Base-by-base conservation (phyloP, 2,113 vertebrate species). In the Triplophysa siluroides region DNA sequence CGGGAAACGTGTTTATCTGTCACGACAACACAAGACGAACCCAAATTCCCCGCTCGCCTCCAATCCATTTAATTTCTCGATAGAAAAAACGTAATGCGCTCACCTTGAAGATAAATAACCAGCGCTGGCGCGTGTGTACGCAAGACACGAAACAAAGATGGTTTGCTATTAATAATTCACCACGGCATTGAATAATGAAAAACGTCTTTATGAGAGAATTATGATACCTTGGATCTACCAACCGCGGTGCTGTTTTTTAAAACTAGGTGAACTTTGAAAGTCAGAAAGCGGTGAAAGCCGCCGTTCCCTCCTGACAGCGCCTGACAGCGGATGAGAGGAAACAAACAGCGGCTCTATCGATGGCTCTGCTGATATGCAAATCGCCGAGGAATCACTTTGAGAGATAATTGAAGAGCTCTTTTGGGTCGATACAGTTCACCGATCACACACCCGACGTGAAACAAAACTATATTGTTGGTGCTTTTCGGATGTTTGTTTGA, bases 91-190 rank as follows among this genome's bases (percentile, higher is more conserved):
- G 47, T 47, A 76, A 69, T 69, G 58, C 79, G 62, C 50, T 76
- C 67, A 66, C 77, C 60, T 76, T 23, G 33, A 45, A 79, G 75
- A 85, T 33, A 21, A 66, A 82, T 50, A 41, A 69, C 41, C 45
- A 56, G 41, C 76, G 79, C 65, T 24, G 43, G 45, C 73, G 43
- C 9, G 9, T 62, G 83, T 58, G 70, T 50, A 76, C 78, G 75
- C 58, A 68, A 67, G 64, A 75, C 50, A 78, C 62, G 68, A 78
- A 77, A 82, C 84, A 85, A 79, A 85, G 60, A 85, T 86, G 83
- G 79, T 81, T 71, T 79, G 38, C 74, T 83, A 85, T 90, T 61
- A 92, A 91, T 90, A 87, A 90, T 91, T 90, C 83, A 89, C 81
- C 13, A 13, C 13, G 8, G 18, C 70, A 60, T 81, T 91, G 89